phyloP scores from a whole-genome alignment of 2,888 invertebrate genomes.

The Zaprionus bogoriensis region DNA sequence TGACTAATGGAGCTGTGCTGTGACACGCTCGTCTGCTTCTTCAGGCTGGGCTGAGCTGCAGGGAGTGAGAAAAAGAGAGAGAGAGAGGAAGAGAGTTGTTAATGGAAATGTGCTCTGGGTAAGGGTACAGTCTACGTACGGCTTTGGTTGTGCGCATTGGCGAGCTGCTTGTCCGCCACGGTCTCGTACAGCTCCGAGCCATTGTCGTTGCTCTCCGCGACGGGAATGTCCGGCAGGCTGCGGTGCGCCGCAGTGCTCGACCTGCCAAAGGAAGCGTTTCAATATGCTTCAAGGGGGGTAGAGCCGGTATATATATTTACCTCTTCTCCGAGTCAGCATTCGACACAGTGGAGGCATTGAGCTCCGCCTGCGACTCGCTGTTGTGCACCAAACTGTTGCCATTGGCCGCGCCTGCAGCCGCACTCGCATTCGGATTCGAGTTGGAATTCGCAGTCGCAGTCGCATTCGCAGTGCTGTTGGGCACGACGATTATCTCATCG shows the following conservation, averaged over 20 bases:
- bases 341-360: constrained; percentile 80
- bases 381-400: constrained; percentile 58
- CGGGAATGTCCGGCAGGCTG: constrained; percentile 93
- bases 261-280: too few relatives aligned
- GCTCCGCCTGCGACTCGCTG: constrained; percentile 80
- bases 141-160: constrained; percentile 80
- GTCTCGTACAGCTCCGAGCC: constrained; percentile 94
- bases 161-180: constrained; percentile 85
- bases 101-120: not conserved
- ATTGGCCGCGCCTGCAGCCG: constrained; percentile 9
- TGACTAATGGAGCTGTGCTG: constrained; percentile 86
- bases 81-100: too few relatives aligned
- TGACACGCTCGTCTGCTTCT: constrained; percentile 84
- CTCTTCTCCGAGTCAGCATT: constrained; percentile 82
- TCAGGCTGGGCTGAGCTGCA: constrained; percentile 80
- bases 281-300: not conserved
- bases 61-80: too few relatives aligned
- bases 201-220: constrained; percentile 88
- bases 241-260: constrained; percentile 85
- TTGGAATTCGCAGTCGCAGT: constrained; percentile 16
- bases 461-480: constrained; percentile 39
- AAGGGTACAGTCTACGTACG: constrained; percentile 66
- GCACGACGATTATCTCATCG: constrained; percentile 85
- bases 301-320: constrained; percentile 43
- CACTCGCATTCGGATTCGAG: constrained; percentile 14